phyloP scores from a whole-genome alignment of 2,797 vertebrate genomes.

The Sebastes minor region DNA sequence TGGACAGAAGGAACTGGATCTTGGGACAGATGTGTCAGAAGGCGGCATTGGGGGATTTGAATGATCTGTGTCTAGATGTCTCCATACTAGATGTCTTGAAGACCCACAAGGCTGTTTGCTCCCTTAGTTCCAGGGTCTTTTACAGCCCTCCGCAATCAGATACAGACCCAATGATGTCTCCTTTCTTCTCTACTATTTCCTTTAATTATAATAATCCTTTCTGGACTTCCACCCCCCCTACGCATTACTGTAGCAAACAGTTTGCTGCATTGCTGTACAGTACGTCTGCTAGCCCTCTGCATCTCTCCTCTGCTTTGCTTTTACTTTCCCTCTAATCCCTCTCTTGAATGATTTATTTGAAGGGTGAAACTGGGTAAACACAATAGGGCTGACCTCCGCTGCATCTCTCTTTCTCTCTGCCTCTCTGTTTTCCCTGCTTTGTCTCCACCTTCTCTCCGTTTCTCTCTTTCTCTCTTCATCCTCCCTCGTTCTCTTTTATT shows the following conservation, averaged over 20 bases:
- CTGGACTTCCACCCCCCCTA: neutral
- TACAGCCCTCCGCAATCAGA: constrained; percentile 9
- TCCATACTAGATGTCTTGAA: neutral
- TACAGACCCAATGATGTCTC: constrained; percentile 2
- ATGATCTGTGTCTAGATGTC: neutral
- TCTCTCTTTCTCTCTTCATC: neutral
- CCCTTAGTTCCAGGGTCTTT: constrained; percentile 13
- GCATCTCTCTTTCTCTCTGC: neutral
- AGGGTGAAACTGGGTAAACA: constrained; percentile 56
- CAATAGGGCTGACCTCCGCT: constrained; percentile 36
- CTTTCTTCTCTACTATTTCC: neutral
- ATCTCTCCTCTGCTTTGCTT: constrained; percentile 24
- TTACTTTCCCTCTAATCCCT: constrained; percentile 25
- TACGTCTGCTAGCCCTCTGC: neutral
- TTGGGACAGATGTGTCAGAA: constrained; percentile 5
- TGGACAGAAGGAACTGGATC: constrained; percentile 10
- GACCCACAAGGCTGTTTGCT: constrained; percentile 42
- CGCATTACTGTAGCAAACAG: constrained; percentile 1
- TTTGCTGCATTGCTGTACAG: constrained; percentile 47
- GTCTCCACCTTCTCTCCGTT: neutral
- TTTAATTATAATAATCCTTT: constrained; percentile 2
- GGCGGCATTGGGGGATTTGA: neutral
- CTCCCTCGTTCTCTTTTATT: neutral
- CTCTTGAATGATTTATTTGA: constrained; percentile 60
- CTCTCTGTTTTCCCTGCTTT: neutral